Percentiles rank a stretch among this genome's conserved stretches.
Conservation (phyloP, 2,888 invertebrate species). For the Brenthis hecate region DNA sequence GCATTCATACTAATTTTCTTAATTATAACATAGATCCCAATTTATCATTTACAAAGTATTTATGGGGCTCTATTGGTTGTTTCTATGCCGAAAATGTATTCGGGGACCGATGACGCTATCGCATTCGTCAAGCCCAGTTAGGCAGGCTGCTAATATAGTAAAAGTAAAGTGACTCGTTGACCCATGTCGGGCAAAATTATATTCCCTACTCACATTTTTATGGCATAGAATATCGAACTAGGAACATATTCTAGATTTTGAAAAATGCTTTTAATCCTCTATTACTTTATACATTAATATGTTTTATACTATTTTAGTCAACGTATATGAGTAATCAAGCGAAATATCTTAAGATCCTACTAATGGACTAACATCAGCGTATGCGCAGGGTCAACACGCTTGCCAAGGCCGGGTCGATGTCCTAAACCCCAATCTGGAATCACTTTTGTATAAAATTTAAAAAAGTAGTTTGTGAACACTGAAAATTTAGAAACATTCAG, state of each 20-base stretch:
- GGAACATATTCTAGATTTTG: no score
- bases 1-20: background rate
- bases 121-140: slow-evolving; percentile 6
- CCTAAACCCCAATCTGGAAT: slow-evolving; percentile 41
- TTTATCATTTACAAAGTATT: background rate
- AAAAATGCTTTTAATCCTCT: background rate
- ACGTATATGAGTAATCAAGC: slow-evolving; percentile 11
- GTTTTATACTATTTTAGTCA: background rate
- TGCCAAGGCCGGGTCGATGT: slow-evolving; percentile 68
- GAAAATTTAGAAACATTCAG: no score
- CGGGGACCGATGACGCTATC: slow-evolving; percentile 3
- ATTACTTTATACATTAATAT: background rate
- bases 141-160: slow-evolving; percentile 9
- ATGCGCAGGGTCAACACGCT: slow-evolving; percentile 74
- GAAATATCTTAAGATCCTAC: slow-evolving; percentile 48
- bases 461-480: background rate
- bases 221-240: no score
- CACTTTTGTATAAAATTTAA: background rate
- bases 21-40: background rate
- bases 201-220: no score
- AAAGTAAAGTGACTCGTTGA: slow-evolving; percentile 9
- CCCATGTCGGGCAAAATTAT: background rate
- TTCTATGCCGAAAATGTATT: slow-evolving; percentile 13
- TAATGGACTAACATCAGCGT: slow-evolving; percentile 61
- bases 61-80: slow-evolving; percentile 4